Conservation (phyloP, 2,888 invertebrate genomes). For the Rhabditoides inermis region DNA sequence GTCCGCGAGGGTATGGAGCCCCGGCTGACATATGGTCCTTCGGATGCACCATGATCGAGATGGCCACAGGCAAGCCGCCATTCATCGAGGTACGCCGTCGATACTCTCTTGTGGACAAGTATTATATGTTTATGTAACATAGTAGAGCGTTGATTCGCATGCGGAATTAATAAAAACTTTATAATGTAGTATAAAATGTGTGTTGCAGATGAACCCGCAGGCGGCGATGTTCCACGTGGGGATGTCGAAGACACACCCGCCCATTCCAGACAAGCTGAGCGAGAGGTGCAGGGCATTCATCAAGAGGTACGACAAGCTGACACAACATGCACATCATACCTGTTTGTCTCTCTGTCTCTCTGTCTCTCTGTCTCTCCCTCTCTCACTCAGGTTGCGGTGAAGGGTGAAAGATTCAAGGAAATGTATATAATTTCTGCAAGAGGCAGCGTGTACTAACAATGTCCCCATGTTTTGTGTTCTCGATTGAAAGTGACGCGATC, state of each 20-base stretch:
- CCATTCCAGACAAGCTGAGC: constrained; percentile 85
- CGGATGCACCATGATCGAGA: constrained; percentile 96
- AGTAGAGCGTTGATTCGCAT: not conserved
- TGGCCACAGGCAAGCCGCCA: constrained; percentile 98
- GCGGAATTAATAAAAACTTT: not conserved
- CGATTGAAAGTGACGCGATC: too few relatives aligned
- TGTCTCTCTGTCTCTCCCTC: not conserved
- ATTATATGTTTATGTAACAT: not conserved
- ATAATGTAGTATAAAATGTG: not conserved
- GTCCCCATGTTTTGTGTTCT: too few relatives aligned
- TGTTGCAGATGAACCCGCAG: constrained; percentile 70
- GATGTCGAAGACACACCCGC: constrained; percentile 90
- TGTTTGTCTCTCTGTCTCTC: too few relatives aligned
- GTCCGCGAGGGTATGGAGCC: constrained; percentile 93
- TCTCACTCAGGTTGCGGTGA: not conserved
- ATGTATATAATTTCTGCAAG: too few relatives aligned
- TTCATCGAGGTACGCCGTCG: constrained; percentile 70
- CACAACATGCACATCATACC: too few relatives aligned
- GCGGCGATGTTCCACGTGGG: constrained; percentile 96
- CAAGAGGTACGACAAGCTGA: constrained; percentile 34
- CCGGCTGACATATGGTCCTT: constrained; percentile 92
- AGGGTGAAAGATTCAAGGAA: too few relatives aligned
- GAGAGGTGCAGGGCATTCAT: constrained; percentile 81
- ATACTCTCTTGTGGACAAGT: constrained; percentile 2
- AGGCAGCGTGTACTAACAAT: too few relatives aligned